Evolutionary conservation across 1,140 invertebrate species (phyloP), one percentile per base, ranked within the genome.

Genomic region (Idris sp.): DNA sequence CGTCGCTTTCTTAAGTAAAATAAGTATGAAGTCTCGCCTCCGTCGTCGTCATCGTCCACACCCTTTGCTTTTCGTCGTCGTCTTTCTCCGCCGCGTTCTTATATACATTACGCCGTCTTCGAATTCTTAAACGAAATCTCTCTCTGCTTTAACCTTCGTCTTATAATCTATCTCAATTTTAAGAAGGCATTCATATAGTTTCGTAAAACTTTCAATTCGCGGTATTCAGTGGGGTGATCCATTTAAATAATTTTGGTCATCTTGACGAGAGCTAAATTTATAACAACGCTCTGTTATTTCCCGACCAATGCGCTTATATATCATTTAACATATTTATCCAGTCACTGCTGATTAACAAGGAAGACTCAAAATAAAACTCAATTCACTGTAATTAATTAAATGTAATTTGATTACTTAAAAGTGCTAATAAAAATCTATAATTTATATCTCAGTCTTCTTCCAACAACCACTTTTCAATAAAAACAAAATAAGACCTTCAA

Each of bases 101-200:
- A n/a, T n/a, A n/a, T 30, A 68, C 36, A 68, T 68, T 74, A 61
- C 49, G 64, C 53, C 48, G 40, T 72, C 58, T 62, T 72, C 61
- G 72, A 72, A 68, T 78, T 59, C 56, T 65, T 72, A 71, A n/a
- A 75, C 58, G 62, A 65, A 72, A 30, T 69, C 56, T 72, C n/a
- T n/a, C 65, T 68, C 65, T 54, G 56, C 62, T 77, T 72, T 56
- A n/a, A n/a, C 53, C 59, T 73, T 78, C 76, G 53, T 74, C 79
- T 86, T 82, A 84, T 85, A 86, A 87, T 86, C 84, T 85, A 86
- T 87, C 85, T 86, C 86, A 87, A 87, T 86, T 87, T 87, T 82
- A 86, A 84, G 79, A 82, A 61, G 79, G 72, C 81, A 86, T 86
- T 61, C 62, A 64, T n/a, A n/a, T 68, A 75, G 58, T 75, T 75